Base-by-base conservation (phyloP, 2,113 vertebrate genomes). In the Rana temporaria region DNA sequence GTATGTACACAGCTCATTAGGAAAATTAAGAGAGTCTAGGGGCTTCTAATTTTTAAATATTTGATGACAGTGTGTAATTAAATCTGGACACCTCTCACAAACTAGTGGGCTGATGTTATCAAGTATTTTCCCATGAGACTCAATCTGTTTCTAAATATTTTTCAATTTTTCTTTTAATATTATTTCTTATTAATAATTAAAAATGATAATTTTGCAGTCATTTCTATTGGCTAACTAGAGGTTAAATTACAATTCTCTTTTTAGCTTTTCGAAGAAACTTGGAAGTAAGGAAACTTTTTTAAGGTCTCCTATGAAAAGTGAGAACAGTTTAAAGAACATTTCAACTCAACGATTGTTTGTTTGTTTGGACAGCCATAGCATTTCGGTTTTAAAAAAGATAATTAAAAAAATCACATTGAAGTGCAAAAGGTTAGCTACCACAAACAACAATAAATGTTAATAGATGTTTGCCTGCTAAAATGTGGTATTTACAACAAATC, bases 1-100 rank as follows among this genome's bases (percentile, higher is more conserved):
- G 9, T 4, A 42, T 42, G 38, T 9, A 1, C 38, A 42, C 9
- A 42, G 38, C 38, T 42, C 38, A 42, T 42, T 42, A 42, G 38
- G 38, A 42, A 42, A 42, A 7, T 42, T 6, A 42, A 42, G 9
- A 7, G 38, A 9, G 5, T 42, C 38, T 42, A 30, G 38, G 38
- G 38, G 38, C 38, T 42, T 42, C 9, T 42, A 5, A 48, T 38
- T 69, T 42, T 3, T 30, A 69, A 48, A 20, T 34, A 42, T 42
- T 42, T 19, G 19, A 69, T 68, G 66, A 68, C 66, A 68, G 34
- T 18, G 14, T 18, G 48, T 69, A 69, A 69, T 69, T 69, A 69
- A 69, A 48, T 69, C 3, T 48, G 38, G 42, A 7, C 18, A 42
- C 34, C 18, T 52, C 38, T 70, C 18, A 70, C 9, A 70, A 24